Percentiles rank a stretch among this genome's conserved stretches.
Conservation (phyloP, 2,797 vertebrate species). For the Takifugu ocellatus region DNA sequence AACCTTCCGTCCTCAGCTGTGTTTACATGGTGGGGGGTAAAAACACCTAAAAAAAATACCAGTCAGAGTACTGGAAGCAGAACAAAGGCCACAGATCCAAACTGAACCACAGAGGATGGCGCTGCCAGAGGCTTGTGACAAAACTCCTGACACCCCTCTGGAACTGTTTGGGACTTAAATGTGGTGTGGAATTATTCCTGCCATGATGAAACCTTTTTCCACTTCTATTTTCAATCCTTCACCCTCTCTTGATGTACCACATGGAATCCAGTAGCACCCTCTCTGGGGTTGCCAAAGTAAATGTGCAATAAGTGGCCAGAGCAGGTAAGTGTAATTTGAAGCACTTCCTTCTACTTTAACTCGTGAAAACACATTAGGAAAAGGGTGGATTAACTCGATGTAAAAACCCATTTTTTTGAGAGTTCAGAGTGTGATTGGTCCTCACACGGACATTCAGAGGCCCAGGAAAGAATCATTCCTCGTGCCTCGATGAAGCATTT, state of each 20-base stretch:
- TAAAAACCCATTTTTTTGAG: constrained; percentile 36
- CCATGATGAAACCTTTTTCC: constrained; percentile 40
- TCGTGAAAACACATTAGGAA: constrained; percentile 25
- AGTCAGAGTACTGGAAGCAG: constrained; percentile 32
- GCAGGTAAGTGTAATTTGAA: constrained; percentile 43
- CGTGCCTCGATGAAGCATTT: constrained; percentile 37
- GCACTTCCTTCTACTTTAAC: constrained; percentile 31
- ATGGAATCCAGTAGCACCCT: constrained; percentile 14
- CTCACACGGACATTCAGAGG: constrained; percentile 29
- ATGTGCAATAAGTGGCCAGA: constrained; percentile 13
- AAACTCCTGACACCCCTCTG: constrained; percentile 37
- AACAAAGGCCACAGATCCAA: constrained; percentile 40
- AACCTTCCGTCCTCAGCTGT: constrained; percentile 11
- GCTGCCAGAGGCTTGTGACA: constrained; percentile 40
- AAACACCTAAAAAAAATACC: constrained; percentile 27
- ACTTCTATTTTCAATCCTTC: constrained; percentile 28
- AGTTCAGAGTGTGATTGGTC: constrained; percentile 3
- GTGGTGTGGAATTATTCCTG: constrained; percentile 43
- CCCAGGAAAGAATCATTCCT: constrained; percentile 32
- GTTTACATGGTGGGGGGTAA: constrained; percentile 23
- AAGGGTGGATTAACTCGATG: constrained; percentile 33
- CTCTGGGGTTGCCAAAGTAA: constrained; percentile 42
- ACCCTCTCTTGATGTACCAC: constrained; percentile 43
- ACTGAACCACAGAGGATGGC: constrained; percentile 24
- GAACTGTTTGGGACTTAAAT: constrained; percentile 36